A percentile compares a stretch with the other conserved stretches of the same genome.
Evolutionary conservation across 2,888 invertebrate genomes (phyloP).

Genomic region (Diarsia rubi): DNA sequence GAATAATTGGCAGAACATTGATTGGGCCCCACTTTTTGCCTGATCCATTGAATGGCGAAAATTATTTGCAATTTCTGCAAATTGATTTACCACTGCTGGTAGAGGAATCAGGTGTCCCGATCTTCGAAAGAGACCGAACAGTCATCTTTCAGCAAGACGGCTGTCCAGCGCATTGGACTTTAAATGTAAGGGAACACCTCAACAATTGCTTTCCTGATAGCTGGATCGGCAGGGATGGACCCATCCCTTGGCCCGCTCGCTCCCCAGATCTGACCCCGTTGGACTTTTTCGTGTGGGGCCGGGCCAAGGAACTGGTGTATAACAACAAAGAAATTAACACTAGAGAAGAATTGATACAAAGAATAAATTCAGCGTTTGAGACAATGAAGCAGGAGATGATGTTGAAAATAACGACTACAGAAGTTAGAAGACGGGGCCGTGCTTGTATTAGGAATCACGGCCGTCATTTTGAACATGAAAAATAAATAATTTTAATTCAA

Average conservation of each 20-base stretch:
- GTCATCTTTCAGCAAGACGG: background rate
- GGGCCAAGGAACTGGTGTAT: background rate
- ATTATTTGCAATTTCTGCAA: too few relatives aligned
- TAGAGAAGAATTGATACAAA: conserved; percentile 1
- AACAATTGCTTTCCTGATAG: background rate
- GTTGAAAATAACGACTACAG: conserved; percentile 7
- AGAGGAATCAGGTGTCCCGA: too few relatives aligned
- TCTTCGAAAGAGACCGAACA: too few relatives aligned
- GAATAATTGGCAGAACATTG: too few relatives aligned
- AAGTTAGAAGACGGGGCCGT: background rate
- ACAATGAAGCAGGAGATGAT: background rate
- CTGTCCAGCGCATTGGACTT: background rate
- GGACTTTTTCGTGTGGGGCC: too few relatives aligned
- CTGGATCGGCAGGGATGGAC: conserved; percentile 6
- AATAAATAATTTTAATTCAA: too few relatives aligned
- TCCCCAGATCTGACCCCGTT: too few relatives aligned
- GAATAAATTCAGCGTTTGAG: conserved; percentile 7
- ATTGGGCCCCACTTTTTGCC: too few relatives aligned
- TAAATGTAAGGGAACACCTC: background rate
- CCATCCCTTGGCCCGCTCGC: background rate
- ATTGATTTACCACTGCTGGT: too few relatives aligned
- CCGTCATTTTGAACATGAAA: too few relatives aligned
- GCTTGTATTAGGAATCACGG: background rate
- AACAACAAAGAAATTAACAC: background rate
- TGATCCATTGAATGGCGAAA: too few relatives aligned